Evolutionary conservation across 2,797 vertebrate genomes (phyloP).

Genomic region (Centropyge bicolor): DNA sequence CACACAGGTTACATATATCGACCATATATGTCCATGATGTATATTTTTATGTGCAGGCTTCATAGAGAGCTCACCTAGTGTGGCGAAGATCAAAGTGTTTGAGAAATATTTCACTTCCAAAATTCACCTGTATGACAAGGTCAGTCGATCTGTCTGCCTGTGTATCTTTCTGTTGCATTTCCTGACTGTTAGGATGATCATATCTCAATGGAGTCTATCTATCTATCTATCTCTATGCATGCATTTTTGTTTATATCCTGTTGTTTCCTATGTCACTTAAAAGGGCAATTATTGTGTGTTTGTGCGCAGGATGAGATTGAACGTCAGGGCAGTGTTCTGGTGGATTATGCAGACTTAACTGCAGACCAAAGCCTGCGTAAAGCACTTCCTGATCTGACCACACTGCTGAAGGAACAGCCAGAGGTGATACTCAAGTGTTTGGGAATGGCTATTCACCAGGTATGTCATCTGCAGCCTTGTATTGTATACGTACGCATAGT

Average conservation of each 20-base stretch:
- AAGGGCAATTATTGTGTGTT: not conserved
- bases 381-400: slow-evolving; percentile 84
- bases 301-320: slow-evolving; percentile 94
- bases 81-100: slow-evolving; percentile 94
- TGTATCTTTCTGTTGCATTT: not conserved
- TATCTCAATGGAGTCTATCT: not conserved
- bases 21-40: not conserved
- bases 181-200: accelerated
- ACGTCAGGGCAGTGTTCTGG: slow-evolving; percentile 95
- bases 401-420: slow-evolving; percentile 91
- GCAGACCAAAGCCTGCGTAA: slow-evolving; percentile 79
- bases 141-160: slow-evolving; percentile 65
- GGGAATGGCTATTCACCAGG: slow-evolving; percentile 96
- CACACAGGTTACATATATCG: not conserved
- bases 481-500: not conserved
- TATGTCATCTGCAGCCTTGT: slow-evolving; percentile 56
- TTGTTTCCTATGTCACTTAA: not conserved
- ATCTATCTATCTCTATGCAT: too few relatives aligned
- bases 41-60: slow-evolving; percentile 84
- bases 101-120: slow-evolving; percentile 91
- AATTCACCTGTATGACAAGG: slow-evolving; percentile 96
- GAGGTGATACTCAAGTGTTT: slow-evolving; percentile 92
- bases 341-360: slow-evolving; percentile 93
- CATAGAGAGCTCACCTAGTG: slow-evolving; percentile 87
- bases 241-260: not conserved